Conservation (phyloP, 2,888 invertebrate genomes). For the Drosophila paranaensis region DNA sequence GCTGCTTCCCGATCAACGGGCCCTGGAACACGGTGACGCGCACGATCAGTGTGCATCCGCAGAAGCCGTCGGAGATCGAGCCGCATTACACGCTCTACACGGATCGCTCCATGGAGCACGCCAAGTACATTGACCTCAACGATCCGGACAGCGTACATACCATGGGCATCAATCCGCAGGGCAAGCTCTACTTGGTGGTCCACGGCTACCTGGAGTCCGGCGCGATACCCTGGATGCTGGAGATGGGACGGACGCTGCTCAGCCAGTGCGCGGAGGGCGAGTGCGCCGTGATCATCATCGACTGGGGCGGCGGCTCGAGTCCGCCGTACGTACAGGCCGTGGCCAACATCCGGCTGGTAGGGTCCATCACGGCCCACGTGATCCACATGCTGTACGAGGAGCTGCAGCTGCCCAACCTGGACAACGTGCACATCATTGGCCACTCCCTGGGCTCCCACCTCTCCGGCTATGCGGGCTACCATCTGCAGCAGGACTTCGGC, state of each 20-base stretch:
- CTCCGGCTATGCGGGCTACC: constrained; percentile 92
- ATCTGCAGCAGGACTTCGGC: constrained; percentile 89
- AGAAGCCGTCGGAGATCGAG: constrained; percentile 88
- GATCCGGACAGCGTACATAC: constrained; percentile 87
- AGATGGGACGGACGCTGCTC: constrained; percentile 90
- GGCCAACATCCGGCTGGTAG: constrained; percentile 94
- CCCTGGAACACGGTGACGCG: constrained; percentile 92
- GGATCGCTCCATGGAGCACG: constrained; percentile 84
- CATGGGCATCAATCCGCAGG: constrained; percentile 88
- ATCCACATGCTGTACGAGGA: constrained; percentile 87
- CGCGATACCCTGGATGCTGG: constrained; percentile 88
- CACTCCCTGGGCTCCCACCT: constrained; percentile 95
- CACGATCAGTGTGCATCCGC: constrained; percentile 92
- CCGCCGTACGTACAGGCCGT: constrained; percentile 97
- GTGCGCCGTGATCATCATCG: constrained; percentile 91
- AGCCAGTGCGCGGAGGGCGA: constrained; percentile 87
- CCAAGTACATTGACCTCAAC: constrained; percentile 88
- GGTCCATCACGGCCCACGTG: constrained; percentile 92
- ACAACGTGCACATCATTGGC: constrained; percentile 92
- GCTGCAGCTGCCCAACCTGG: constrained; percentile 86
- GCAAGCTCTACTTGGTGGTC: constrained; percentile 90
- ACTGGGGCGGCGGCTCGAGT: constrained; percentile 94
- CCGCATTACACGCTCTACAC: constrained; percentile 87
- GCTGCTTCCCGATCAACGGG: constrained; percentile 91
- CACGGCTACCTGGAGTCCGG: constrained; percentile 96